Base-by-base conservation (phyloP, 1,140 invertebrate genomes). In the Lepidurus arcticus region DNA sequence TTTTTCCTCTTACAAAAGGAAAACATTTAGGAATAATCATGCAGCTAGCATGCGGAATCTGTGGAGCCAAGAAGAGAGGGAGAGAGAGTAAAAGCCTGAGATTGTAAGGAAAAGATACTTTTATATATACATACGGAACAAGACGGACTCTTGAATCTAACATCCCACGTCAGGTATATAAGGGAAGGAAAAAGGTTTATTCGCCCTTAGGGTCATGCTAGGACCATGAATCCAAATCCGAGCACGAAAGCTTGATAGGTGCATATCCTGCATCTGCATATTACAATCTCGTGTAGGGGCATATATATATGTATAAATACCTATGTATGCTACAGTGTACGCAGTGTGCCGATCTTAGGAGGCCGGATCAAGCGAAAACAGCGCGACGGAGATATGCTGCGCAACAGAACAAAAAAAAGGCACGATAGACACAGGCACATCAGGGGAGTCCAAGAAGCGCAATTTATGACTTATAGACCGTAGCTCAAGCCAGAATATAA, bases 211-310 rank as follows among this genome's bases (percentile, higher is more conserved):
- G 53, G 53, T 65, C 53, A 65, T 65, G 53, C 13, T n/a, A 21
- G 53, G 53, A 21, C 13, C 53, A 65, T 65, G 53, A 65, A 65
- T 65, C 53, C 53, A 65, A 65, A 65, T 65, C 53, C 53, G 34
- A 65, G 53, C 53, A 21, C 53, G 53, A 65, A n/a, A 65, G 53
- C 53, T 65, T 65, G 53, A 65, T 65, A 65, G 53, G 53, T 65
- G 53, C 53, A 65, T 65, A 65, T 65, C 53, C 53, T 65, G 21
- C 53, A 65, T 65, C 53, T 65, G 53, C 53, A 65, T 65, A 65
- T 65, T 65, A 65, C 53, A 65, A 65, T 65, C 53, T 65, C 16
- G 53, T 13, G 53, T n/a, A 65, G 16, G n/a, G 53, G 21, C 34
- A 34, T 4, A 34, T 34, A 34, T 26, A 26, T 26, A 26, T 34